Evolutionary conservation across 2,113 vertebrate species (phyloP).

Genomic region (Synodontis membranacea): DNA sequence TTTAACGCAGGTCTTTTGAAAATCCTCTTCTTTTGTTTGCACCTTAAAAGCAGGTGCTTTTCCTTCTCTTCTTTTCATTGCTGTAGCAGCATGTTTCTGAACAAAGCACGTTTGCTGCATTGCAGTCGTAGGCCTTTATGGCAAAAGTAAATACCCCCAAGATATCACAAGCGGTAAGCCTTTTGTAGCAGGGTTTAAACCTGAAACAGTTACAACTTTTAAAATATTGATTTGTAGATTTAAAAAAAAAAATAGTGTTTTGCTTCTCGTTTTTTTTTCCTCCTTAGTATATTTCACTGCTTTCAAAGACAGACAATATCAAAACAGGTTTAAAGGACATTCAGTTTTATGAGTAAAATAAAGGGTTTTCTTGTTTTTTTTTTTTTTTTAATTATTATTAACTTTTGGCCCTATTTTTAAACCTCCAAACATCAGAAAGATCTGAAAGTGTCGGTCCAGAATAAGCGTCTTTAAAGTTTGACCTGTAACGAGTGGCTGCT

Average conservation of each 20-base stretch:
- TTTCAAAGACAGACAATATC: not conserved
- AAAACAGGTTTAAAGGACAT: not conserved
- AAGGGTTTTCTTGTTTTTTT: not conserved
- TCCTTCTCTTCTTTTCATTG: not conserved
- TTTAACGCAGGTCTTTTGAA: not conserved
- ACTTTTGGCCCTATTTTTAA: conserved; percentile 14
- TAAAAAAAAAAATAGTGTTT: not conserved
- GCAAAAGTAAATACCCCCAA: not conserved
- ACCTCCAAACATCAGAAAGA: not conserved
- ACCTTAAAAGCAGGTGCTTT: not conserved
- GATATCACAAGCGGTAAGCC: not conserved
- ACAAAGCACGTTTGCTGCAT: not conserved
- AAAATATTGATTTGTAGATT: not conserved
- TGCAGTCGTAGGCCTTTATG: not conserved
- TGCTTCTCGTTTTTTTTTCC: not conserved
- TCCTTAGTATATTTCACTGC: not conserved
- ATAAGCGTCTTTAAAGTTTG: too few species aligned
- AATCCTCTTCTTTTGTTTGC: not conserved
- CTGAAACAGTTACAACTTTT: not conserved
- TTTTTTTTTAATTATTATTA: too few species aligned
- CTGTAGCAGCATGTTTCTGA: not conserved
- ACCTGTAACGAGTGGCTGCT: too few species aligned
- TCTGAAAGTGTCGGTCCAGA: not conserved
- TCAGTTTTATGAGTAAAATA: not conserved
- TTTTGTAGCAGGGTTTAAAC: not conserved